A percentile compares a stretch with the other conserved stretches of the same genome.
These are phyloP conservation scores for Oedothorax gibbosus DNA, from an alignment of 1,140 invertebrate genomes.

Conservation along the genomic window DNA sequence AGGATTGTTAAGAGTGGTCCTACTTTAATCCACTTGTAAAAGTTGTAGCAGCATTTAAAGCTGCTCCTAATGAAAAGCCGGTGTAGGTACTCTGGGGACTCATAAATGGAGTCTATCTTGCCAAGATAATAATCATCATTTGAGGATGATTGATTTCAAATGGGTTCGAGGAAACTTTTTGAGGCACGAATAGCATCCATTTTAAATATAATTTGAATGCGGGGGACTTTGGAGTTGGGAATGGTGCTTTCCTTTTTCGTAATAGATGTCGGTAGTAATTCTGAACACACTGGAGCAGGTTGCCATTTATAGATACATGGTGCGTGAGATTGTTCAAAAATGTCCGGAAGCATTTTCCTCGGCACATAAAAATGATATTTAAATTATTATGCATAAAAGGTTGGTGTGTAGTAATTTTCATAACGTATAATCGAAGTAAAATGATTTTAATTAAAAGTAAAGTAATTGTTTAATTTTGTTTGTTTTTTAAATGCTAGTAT, in stretches of 20 bases:
- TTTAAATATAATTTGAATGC: slow-evolving; percentile 24
- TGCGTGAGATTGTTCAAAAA: slow-evolving; percentile 13
- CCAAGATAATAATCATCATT: slow-evolving; percentile 51
- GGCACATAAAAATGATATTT: no score
- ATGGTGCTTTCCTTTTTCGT: not conserved
- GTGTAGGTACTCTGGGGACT: slow-evolving; percentile 24
- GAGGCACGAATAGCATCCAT: slow-evolving; percentile 40
- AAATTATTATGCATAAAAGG: no score
- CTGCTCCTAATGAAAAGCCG: slow-evolving; percentile 48
- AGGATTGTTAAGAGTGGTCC: slow-evolving; percentile 24
- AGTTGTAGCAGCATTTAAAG: slow-evolving; percentile 56
- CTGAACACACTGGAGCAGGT: slow-evolving; percentile 7
- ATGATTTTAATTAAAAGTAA: no score
- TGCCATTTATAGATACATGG: slow-evolving; percentile 31
- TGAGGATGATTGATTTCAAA: slow-evolving; percentile 54
- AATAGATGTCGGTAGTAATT: not conserved
- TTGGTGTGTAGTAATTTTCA: no score
- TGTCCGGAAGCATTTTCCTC: not conserved
- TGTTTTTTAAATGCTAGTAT: no score
- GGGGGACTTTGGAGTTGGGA: not conserved
- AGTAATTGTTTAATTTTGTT: no score
- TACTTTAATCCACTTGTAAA: slow-evolving; percentile 50
- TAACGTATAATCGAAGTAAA: no score
- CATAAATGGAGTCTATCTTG: slow-evolving; percentile 37
- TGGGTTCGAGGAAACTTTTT: slow-evolving; percentile 25